Evolutionary conservation across 2,797 vertebrate species (phyloP).

Genomic region (Betta splendens): DNA sequence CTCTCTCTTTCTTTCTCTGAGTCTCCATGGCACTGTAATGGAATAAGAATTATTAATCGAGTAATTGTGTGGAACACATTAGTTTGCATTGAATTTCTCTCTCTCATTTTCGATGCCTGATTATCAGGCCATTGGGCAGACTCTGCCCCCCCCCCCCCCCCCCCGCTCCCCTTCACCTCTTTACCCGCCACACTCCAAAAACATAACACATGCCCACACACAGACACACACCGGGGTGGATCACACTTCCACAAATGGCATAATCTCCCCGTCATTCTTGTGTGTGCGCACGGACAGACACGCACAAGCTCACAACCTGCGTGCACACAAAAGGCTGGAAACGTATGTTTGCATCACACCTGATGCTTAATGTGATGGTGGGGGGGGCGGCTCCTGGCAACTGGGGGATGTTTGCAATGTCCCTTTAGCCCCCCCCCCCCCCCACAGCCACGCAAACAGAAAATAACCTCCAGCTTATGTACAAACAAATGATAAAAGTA

Average conservation of each 20-base stretch:
- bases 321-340: conserved; percentile 16
- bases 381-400: conserved; percentile 43
- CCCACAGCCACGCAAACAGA: conserved; percentile 40
- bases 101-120: conserved; percentile 91
- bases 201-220: conserved; percentile 45
- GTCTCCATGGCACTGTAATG: conserved; percentile 86
- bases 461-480: conserved; percentile 68
- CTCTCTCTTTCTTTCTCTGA: conserved; percentile 59
- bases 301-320: background rate
- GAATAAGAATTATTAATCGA: conserved; percentile 98
- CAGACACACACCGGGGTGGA: conserved; percentile 17
- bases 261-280: conserved; percentile 43
- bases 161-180: conserved; percentile 48
- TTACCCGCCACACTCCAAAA: conserved; percentile 45
- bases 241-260: conserved; percentile 53
- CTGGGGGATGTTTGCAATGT: conserved; percentile 41
- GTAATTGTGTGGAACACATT: conserved; percentile 95
- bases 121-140: conserved; percentile 83
- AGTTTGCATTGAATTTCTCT: conserved; percentile 91
- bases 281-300: conserved; percentile 24
- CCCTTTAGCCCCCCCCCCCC: conserved; percentile 76
- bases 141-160: conserved; percentile 36
- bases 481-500: conserved; percentile 43
- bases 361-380: conserved; percentile 46
- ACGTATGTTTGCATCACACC: conserved; percentile 54